phyloP scores from a whole-genome alignment of 2,888 invertebrate species.

The Ectemnius continuus region DNA sequence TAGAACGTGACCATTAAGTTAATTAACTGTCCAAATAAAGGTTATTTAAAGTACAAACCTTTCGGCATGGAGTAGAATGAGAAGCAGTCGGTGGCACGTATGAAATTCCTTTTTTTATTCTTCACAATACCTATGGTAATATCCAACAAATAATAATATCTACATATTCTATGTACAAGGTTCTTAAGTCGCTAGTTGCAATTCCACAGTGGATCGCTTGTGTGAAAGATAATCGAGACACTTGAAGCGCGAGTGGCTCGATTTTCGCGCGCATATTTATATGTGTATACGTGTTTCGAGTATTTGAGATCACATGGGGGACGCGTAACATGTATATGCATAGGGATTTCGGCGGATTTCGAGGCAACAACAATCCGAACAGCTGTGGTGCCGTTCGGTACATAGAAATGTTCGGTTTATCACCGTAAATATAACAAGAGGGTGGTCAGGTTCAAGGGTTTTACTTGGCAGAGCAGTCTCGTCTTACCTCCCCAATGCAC shows the following conservation, averaged over 20 bases:
- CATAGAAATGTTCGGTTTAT: too few species aligned
- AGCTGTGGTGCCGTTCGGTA: too few species aligned
- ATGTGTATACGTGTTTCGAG: background rate
- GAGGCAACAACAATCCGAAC: too few species aligned
- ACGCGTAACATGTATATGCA: background rate
- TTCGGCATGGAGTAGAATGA: background rate
- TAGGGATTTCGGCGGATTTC: too few species aligned
- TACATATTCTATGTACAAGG: conserved; percentile 51
- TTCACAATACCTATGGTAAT: conserved; percentile 26
- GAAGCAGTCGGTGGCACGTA: conserved; percentile 3
- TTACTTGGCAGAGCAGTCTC: background rate
- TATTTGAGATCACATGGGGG: conserved; percentile 17
- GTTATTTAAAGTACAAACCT: conserved; percentile 23
- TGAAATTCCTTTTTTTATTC: conserved; percentile 13
- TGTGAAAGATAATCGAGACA: too few species aligned
- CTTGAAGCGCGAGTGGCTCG: too few species aligned
- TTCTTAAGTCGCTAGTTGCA: conserved; percentile 20
- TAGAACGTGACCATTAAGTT: conserved; percentile 37
- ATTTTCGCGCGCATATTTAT: background rate
- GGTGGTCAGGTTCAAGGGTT: conserved; percentile 22
- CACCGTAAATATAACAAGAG: too few species aligned
- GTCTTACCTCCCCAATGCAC: too few species aligned
- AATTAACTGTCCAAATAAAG: conserved; percentile 48
- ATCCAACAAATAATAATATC: conserved; percentile 47
- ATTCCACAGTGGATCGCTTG: conserved; percentile 13